Evolutionary conservation across 2,113 vertebrate genomes (phyloP).

Genomic region (Aplodontia rufa): DNA sequence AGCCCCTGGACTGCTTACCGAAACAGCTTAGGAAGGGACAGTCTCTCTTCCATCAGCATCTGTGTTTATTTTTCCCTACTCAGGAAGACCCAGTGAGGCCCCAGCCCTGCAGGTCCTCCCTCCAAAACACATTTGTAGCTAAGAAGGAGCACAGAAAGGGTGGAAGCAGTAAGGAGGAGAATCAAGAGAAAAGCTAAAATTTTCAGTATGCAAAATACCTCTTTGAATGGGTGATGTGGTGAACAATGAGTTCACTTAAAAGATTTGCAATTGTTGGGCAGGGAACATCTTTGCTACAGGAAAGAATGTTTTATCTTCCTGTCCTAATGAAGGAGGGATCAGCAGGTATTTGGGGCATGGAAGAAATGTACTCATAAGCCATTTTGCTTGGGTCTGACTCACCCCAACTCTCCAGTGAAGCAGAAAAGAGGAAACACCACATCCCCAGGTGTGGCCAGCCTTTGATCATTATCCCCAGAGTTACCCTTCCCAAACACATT

Average conservation of each 20-base stretch:
- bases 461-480: neutral
- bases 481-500: neutral
- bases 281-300: neutral
- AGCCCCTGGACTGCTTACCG: neutral
- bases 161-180: neutral
- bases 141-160: neutral
- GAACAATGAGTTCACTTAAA: neutral
- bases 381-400: neutral
- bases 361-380: neutral
- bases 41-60: neutral
- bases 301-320: neutral
- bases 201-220: neutral
- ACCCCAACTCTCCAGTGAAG: neutral
- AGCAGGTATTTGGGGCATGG: neutral
- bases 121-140: neutral
- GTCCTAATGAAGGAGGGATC: neutral
- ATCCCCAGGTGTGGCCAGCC: neutral
- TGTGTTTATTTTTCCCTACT: neutral
- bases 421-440: conserved; percentile 26
- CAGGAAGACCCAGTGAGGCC: neutral
- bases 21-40: neutral
- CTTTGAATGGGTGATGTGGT: neutral
- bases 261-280: neutral
- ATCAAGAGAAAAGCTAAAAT: neutral
- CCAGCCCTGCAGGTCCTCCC: no score